These are phyloP conservation scores for Ceyx margarethae DNA, from an alignment of 2,113 vertebrate species.

Conservation along the genomic window DNA sequence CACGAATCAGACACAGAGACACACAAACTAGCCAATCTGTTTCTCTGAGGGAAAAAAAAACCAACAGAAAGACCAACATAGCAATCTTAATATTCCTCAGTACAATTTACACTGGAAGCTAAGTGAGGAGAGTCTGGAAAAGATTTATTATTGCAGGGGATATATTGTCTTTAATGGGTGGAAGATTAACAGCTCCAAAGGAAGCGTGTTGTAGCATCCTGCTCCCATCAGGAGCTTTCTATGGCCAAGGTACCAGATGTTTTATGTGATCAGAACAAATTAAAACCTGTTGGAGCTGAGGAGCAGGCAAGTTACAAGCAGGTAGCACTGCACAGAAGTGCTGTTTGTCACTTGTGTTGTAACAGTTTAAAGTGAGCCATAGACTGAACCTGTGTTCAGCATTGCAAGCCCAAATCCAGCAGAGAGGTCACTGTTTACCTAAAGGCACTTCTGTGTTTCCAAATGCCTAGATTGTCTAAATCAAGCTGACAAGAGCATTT, in stretches of 20 bases:
- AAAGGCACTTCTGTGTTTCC: not conserved
- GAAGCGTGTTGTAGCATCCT: not conserved
- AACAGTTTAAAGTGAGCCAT: not conserved
- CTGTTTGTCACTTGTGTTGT: not conserved
- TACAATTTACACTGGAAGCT: not conserved
- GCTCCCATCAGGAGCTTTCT: not conserved
- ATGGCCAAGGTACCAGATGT: not conserved
- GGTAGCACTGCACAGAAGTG: not conserved
- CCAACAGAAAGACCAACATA: not conserved
- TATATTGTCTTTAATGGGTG: not conserved
- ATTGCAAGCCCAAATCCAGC: not conserved
- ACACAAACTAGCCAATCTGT: not conserved
- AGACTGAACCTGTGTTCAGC: not conserved
- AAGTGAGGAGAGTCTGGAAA: not conserved
- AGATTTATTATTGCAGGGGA: not conserved
- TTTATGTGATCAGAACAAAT: not conserved
- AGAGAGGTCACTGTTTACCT: not conserved
- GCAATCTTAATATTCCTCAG: not conserved
- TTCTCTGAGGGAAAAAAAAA: not conserved
- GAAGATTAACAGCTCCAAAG: not conserved
- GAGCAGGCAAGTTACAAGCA: not conserved
- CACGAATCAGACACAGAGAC: not conserved
- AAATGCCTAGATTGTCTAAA: not conserved
- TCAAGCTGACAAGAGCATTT: not conserved
- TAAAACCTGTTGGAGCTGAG: not conserved